Conservation (phyloP, 2,113 vertebrate genomes). For the Pangasianodon gigas region DNA sequence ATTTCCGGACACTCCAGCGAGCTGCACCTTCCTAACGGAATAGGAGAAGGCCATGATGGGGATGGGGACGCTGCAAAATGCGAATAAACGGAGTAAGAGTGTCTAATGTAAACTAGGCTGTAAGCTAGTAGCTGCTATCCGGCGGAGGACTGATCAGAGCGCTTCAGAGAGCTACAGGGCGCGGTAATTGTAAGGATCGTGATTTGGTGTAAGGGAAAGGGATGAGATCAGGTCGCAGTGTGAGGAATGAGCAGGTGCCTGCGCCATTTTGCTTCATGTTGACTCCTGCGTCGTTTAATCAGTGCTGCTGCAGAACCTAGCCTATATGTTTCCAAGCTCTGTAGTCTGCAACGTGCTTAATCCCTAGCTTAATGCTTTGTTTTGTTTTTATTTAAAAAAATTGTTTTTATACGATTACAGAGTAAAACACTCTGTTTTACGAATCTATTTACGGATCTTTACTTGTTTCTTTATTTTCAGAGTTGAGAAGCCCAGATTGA, state of each 20-base stretch:
- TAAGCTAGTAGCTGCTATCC: too few relatives aligned
- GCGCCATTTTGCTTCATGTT: constrained; percentile 35
- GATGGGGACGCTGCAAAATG: neutral
- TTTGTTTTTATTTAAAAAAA: neutral
- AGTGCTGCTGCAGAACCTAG: neutral
- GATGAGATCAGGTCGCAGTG: constrained; percentile 2
- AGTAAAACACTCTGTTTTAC: neutral
- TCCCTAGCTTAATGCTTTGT: too few relatives aligned
- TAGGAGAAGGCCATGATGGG: constrained; percentile 31
- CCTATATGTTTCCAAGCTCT: neutral
- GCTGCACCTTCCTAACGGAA: constrained; percentile 19
- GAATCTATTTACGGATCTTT: neutral
- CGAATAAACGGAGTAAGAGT: constrained; percentile 5
- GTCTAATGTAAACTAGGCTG: neutral
- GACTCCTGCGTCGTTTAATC: constrained; percentile 37
- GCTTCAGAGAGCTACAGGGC: neutral
- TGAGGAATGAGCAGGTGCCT: constrained; percentile 43
- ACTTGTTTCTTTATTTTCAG: neutral
- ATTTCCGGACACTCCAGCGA: constrained; percentile 24
- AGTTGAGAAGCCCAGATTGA: neutral
- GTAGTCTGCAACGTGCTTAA: neutral
- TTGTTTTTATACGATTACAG: neutral
- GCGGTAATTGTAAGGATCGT: neutral
- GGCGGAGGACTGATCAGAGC: neutral
- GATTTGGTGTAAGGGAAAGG: neutral